These are phyloP conservation scores for Hycleus phaleratus DNA, from an alignment of 1,140 invertebrate genomes.

Conservation along the genomic window DNA sequence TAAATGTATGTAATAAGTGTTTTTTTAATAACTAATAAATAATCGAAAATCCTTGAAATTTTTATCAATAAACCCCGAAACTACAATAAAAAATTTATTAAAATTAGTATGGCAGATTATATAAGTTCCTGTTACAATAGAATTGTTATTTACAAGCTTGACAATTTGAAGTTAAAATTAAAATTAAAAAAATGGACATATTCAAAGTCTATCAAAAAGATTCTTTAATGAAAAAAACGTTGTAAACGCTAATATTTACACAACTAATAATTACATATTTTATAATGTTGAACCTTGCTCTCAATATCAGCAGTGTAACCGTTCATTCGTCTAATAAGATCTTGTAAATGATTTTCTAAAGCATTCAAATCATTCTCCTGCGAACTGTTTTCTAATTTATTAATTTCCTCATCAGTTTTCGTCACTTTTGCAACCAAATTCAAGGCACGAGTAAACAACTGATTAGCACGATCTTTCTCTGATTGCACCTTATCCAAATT, in stretches of 20 bases:
- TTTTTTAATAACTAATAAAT: conserved; percentile 37
- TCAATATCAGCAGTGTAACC: conserved; percentile 24
- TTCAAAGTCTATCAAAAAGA: conserved; percentile 3
- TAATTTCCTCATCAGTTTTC: conserved; percentile 27
- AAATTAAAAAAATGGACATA: neutral
- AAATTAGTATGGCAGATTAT: conserved; percentile 11
- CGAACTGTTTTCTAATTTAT: conserved; percentile 39
- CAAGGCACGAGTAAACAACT: conserved; percentile 32
- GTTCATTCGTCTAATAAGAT: conserved; percentile 39
- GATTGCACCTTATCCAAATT: conserved; percentile 31
- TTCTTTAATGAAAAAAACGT: neutral
- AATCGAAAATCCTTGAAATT: conserved; percentile 7
- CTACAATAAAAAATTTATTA: conserved; percentile 5
- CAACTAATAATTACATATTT: conserved; percentile 25
- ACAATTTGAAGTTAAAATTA: neutral
- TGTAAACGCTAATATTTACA: conserved; percentile 14
- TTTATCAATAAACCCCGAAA: neutral
- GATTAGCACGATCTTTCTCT: conserved; percentile 30
- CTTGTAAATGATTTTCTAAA: conserved; percentile 36
- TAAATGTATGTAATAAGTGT: conserved; percentile 36
- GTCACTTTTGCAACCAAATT: conserved; percentile 32
- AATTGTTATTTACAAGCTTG: conserved; percentile 10
- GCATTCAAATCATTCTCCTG: conserved; percentile 33
- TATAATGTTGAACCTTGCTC: conserved; percentile 31
- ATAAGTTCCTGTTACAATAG: conserved; percentile 11